Base-by-base conservation (phyloP, 2,888 invertebrate species). In the Metellina segmentata region DNA sequence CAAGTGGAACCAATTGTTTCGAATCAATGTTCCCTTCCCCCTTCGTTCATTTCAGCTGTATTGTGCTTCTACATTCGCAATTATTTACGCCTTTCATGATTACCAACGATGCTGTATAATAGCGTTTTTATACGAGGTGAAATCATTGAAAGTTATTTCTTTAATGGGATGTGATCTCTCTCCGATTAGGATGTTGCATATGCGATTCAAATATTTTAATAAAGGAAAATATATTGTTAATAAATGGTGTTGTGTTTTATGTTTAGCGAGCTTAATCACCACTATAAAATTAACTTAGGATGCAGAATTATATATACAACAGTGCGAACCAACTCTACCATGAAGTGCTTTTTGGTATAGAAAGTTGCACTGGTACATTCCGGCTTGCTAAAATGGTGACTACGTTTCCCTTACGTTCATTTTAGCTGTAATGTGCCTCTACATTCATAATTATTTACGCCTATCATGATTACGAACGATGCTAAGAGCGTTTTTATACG, bases 1-100 rank as follows among this genome's bases (percentile, higher is more conserved):
- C 52, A 53, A 79, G 87, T 71, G 69, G 79, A 79, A 87, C 52
- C 87, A 79, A 87, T 87, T 79, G 77, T 81, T 87, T 86, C 48
- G 74, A 53, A 74, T 74, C 11, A 61, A 61, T 61, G 61, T 16
- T 8, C 61, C 61, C 61, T 11, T 61, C 61, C 13, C 16, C 61
- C 16, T 16, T 61, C 16, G 61, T 34, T 34, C 34, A 34, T 34
- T 34, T 4, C 9, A 61, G 16, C 61, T 61, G 16, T 16, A 61
- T 11, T 61, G 13, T 61, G 11, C 61, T 61, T 61, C 61, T 61
- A 61, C 61, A 61, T 16, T 11, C 6, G 61, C 61, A 61, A 61
- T 61, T 61, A 61, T 61, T 61, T 61, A 61, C 61, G 61, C 61
- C 61, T 61, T 61, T 61, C 11, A 16, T 11, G 61, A 16, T 61